Evolutionary conservation across 2,113 vertebrate genomes (phyloP), one percentile per base, ranked within the genome.

Genomic region (Xenopus laevis): DNA sequence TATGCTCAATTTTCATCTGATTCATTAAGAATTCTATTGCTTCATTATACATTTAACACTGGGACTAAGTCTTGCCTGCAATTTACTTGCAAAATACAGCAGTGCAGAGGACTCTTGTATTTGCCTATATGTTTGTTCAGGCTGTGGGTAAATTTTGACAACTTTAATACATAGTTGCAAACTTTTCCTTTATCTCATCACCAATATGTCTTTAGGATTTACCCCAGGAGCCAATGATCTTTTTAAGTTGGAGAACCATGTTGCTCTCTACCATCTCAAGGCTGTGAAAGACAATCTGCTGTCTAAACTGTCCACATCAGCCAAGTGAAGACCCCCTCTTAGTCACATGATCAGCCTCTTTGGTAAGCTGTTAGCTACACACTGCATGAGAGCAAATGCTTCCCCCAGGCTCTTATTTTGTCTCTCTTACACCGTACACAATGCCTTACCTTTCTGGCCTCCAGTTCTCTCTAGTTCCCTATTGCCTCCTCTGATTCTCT

Each of bases 321-420:
- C 86, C 78, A 99, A 97, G 83, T 91, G 95, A 33, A 94, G 95
- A 72, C 96, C 95, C 0, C 94, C 96, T 0, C 91, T 99, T 79
- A 96, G 94, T 79, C 97, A 99, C 83, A 94, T 99, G 84, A 94
- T 99, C 84, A 96, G 95, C 79, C 91, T 99, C 63, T 95, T 98
- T 15, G 97, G 97, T 99, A 89, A 0, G 85, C n/a, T 83, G 45
- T 15, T 40, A 62, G 7, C 60, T 9, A 7, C 12, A 60, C 6
- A 4, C 2, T 40, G 33, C 33, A 40, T 9, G 5, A 40, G 33
- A 40, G 33, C 33, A 60, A 12, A 13, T 23, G n/a, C n/a, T 10
- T 13, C 58, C 18, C 9, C 13, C 7, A 6, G 33, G 33, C 33
- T 40, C 33, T 40, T 5, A 1, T 47, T n/a, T 8, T 15, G 53